Evolutionary conservation across 2,113 vertebrate genomes (phyloP).

Genomic region (Recurvirostra avosetta): DNA sequence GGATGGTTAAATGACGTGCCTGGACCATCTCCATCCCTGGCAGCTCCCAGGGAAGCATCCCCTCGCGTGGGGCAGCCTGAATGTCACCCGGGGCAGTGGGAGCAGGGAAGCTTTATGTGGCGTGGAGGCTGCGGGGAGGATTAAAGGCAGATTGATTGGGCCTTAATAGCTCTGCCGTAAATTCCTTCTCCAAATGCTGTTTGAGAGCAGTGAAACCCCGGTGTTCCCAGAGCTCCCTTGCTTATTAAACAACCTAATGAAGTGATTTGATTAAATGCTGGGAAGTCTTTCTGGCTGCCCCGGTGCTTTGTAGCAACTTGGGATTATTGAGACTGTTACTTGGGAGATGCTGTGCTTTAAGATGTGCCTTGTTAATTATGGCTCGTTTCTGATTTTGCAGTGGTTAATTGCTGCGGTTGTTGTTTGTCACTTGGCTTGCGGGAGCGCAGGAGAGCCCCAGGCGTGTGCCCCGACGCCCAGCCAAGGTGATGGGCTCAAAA

Average conservation of each 20-base stretch:
- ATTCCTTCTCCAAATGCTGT: not conserved
- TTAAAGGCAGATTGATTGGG: not conserved
- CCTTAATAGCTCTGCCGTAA: not conserved
- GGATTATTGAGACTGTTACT: not conserved
- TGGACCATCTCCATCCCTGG: not conserved
- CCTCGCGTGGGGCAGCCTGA: rapidly evolving
- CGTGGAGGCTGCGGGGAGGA: not conserved
- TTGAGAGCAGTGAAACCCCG: not conserved
- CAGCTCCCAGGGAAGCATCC: not conserved
- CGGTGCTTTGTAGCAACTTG: not conserved
- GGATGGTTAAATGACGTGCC: rapidly evolving
- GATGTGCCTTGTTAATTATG: not conserved
- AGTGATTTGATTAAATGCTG: slow-evolving; percentile 39
- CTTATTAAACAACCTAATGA: slow-evolving; percentile 48
- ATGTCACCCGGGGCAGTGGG: not conserved
- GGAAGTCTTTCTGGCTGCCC: not conserved
- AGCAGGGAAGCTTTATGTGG: not conserved
- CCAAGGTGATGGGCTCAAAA: rapidly evolving
- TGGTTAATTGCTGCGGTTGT: rapidly evolving
- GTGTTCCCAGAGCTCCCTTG: slow-evolving; percentile 19
- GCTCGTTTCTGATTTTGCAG: not conserved
- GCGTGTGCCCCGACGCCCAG: rapidly evolving
- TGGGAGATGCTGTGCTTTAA: not conserved
- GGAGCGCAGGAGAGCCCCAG: not conserved
- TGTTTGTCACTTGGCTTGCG: not conserved